Conservation (phyloP, 2,888 invertebrate genomes). For the Tromatobia lineatoria region DNA sequence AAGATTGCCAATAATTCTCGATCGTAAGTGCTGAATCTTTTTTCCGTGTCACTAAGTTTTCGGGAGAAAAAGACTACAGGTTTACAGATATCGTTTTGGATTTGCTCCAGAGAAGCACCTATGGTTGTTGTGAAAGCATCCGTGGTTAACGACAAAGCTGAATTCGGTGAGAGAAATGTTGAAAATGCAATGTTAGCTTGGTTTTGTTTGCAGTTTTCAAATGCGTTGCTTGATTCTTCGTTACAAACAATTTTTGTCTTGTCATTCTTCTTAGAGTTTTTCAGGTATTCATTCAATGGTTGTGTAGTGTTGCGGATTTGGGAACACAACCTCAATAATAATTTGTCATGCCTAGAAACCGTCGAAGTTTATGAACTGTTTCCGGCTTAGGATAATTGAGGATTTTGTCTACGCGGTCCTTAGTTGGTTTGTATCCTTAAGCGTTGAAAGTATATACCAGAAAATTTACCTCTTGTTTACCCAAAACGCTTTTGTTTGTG, state of each 20-base stretch:
- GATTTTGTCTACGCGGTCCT: too few relatives aligned
- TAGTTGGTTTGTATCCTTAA: slow-evolving; percentile 18
- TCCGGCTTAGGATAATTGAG: too few relatives aligned
- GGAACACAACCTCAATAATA: too few relatives aligned
- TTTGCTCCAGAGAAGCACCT: slow-evolving; percentile 56
- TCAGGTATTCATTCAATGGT: too few relatives aligned
- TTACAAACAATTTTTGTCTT: too few relatives aligned
- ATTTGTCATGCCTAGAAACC: too few relatives aligned
- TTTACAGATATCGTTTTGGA: slow-evolving; percentile 29
- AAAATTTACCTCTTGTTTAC: slow-evolving; percentile 29
- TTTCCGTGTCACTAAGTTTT: slow-evolving; percentile 62
- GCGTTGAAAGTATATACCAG: slow-evolving; percentile 35
- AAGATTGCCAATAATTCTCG: slow-evolving; percentile 59
- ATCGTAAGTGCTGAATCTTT: slow-evolving; percentile 59
- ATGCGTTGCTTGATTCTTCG: too few relatives aligned
- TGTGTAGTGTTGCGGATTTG: too few relatives aligned
- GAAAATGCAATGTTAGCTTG: slow-evolving; percentile 38
- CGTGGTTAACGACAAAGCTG: slow-evolving; percentile 47
- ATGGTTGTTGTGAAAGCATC: slow-evolving; percentile 64
- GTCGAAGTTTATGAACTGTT: too few relatives aligned
- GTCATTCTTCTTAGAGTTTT: too few relatives aligned
- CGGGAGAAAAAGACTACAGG: slow-evolving; percentile 36
- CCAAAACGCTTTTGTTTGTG: slow-evolving; percentile 52
- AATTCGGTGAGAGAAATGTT: slow-evolving; percentile 18
- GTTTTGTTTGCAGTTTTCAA: slow-evolving; percentile 30